Evolutionary conservation across 2,888 invertebrate genomes (phyloP), one percentile per base, ranked within the genome.

Genomic region (Nomada flava): DNA sequence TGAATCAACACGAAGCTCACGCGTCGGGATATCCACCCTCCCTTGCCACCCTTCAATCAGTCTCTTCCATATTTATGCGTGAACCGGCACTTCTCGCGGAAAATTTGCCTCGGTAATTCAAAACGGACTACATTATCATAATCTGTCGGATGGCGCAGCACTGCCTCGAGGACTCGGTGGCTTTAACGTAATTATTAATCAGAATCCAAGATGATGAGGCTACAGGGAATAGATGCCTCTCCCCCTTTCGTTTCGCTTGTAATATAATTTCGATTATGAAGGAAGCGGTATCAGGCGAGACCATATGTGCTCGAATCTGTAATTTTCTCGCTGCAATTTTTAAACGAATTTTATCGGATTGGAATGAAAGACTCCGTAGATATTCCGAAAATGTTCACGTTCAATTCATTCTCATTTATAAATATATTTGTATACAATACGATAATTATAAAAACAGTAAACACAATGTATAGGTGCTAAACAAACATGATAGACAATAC

Each of bases 81-180:
- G 75, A 84, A 62, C 81, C 71, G 86, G 76, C 81, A 82, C 85
- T 84, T 78, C 77, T 81, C 83, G 75, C 77, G 79, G 84, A 85
- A 89, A 91, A 91, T 91, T 91, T 89, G 85, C 70, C 86, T 84
- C 79, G 79, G 79, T 60, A 91, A 89, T 90, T 91, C 89, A 89
- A 90, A 90, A 89, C 90, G 86, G 86, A 88, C 88, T 86, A 85
- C 88, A 91, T 92, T 92, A 92, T 90, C 89, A 91, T 92, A 91
- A 92, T 91, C 92, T 84, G 86, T 83, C 76, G 84, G 83, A 79
- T 76, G 85, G 85, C 83, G 75, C 83, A 76, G 76, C 82, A 87
- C 85, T 69, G 83, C 70, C 72, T 47, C 55, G 55, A 70, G 72
- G 79, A 82, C 80, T 73, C 82, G 63, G 76, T 69, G 84, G 82